Percentiles rank a stretch among this genome's conserved stretches.
Evolutionary conservation across 2,797 vertebrate genomes (phyloP).

Genomic region (Leuciscus waleckii): DNA sequence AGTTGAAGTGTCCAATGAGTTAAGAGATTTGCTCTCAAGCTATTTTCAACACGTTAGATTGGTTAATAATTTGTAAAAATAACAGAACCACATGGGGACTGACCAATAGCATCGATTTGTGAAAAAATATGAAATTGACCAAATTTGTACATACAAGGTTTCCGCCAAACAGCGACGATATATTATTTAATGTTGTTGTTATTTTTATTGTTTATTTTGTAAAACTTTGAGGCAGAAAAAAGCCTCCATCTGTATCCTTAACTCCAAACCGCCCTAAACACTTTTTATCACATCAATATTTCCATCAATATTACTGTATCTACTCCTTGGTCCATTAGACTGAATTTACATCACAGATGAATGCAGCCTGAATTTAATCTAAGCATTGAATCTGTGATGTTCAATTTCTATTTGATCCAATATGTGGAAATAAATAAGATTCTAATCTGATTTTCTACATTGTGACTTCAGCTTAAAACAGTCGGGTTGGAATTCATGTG

Average conservation of each 20-base stretch:
- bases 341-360: not conserved
- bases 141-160: too few relatives aligned
- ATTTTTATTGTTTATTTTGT: not conserved
- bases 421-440: not conserved
- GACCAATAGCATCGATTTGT: too few relatives aligned
- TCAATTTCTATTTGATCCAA: not conserved
- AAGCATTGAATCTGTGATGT: not conserved
- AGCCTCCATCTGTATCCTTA: not conserved
- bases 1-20: too few relatives aligned
- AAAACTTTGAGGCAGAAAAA: not conserved
- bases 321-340: not conserved
- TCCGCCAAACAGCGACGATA: too few relatives aligned
- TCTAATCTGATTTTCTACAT: not conserved
- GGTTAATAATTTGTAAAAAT: too few relatives aligned
- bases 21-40: too few relatives aligned
- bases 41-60: too few relatives aligned
- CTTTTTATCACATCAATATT: conserved; percentile 2
- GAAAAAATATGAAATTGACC: too few relatives aligned
- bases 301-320: not conserved
- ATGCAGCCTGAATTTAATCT: not conserved
- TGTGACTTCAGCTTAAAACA: not conserved
- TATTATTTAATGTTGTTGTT: not conserved
- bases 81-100: too few relatives aligned
- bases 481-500: not conserved
- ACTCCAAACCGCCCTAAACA: not conserved